These are phyloP conservation scores for Globodera ellingtonae DNA, from an alignment of 1,140 invertebrate genomes.

Conservation along the genomic window DNA sequence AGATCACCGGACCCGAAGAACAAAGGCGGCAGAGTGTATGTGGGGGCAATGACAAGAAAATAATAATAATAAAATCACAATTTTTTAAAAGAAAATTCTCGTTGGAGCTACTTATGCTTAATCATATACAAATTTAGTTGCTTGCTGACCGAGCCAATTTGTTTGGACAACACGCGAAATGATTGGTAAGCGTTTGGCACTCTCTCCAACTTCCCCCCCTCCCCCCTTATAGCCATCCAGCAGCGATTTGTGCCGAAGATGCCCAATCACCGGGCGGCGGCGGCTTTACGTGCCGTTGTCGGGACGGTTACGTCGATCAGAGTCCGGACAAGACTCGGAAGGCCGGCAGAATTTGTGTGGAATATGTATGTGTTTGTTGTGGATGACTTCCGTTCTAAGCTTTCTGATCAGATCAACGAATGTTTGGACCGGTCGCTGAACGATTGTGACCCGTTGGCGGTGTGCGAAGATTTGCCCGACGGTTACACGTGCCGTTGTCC, in stretches of 20 bases:
- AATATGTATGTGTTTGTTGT: conserved; percentile 40
- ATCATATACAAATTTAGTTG: background rate
- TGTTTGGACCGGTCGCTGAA: conserved; percentile 62
- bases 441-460: conserved; percentile 61
- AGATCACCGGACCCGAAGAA: conserved; percentile 49
- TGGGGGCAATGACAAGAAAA: background rate
- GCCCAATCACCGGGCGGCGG: conserved; percentile 40
- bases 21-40: conserved; percentile 50
- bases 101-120: no score
- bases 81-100: no score
- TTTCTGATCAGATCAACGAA: conserved; percentile 53
- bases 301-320: conserved; percentile 63
- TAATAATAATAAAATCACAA: no score
- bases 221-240: conserved; percentile 40
- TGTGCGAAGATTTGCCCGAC: conserved; percentile 62
- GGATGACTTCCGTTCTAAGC: background rate
- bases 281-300: conserved; percentile 59
- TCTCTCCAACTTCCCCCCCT: background rate
- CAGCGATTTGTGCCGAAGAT: conserved; percentile 60
- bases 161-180: conserved; percentile 28
- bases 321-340: conserved; percentile 48
- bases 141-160: background rate
- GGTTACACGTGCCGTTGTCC: conserved; percentile 62
- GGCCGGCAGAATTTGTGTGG: conserved; percentile 61
- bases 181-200: conserved; percentile 42